Evolutionary conservation across 2,888 invertebrate species (phyloP).

Genomic region (Endotricha flammealis): DNA sequence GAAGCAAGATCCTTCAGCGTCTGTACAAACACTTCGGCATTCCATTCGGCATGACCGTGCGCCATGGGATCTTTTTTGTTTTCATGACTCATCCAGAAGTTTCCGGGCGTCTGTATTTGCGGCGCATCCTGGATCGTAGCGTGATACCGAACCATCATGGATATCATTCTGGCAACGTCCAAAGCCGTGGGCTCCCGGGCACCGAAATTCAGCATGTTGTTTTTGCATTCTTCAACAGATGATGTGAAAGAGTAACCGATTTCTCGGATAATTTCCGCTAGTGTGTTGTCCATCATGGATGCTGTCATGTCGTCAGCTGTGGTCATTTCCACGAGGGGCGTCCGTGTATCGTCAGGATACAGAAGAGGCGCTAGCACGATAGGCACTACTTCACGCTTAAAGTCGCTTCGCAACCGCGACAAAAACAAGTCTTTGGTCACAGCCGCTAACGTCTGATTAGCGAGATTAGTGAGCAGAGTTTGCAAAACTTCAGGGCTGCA

Average conservation of each 20-base stretch:
- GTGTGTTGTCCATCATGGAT: slow-evolving; percentile 84
- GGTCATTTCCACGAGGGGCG: slow-evolving; percentile 80
- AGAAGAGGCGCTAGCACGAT: slow-evolving; percentile 92
- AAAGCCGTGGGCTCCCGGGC: slow-evolving; percentile 89
- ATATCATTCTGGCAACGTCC: slow-evolving; percentile 90
- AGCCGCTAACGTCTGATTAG: slow-evolving; percentile 81
- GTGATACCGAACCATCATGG: slow-evolving; percentile 92
- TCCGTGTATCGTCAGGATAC: slow-evolving; percentile 87
- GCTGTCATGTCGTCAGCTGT: slow-evolving; percentile 79
- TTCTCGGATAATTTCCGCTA: slow-evolving; percentile 94
- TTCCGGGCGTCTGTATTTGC: slow-evolving; percentile 82
- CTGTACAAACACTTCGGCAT: slow-evolving; percentile 94
- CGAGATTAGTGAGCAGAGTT: slow-evolving; percentile 83
- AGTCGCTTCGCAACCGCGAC: slow-evolving; percentile 89
- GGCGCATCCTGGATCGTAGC: slow-evolving; percentile 81
- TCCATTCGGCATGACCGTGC: slow-evolving; percentile 83
- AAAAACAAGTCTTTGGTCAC: slow-evolving; percentile 90
- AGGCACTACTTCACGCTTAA: slow-evolving; percentile 92
- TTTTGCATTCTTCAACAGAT: slow-evolving; percentile 92
- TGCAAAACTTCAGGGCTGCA: slow-evolving; percentile 93
- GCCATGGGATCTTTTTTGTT: slow-evolving; percentile 73
- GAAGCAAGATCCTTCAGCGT: slow-evolving; percentile 93
- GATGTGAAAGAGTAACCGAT: slow-evolving; percentile 94
- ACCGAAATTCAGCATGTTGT: slow-evolving; percentile 88
- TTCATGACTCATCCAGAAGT: slow-evolving; percentile 80